Percentiles rank a stretch among this genome's conserved stretches.
These are phyloP conservation scores for Polydrusus pterygomalis DNA, from an alignment of 2,888 invertebrate species.

Conservation along the genomic window DNA sequence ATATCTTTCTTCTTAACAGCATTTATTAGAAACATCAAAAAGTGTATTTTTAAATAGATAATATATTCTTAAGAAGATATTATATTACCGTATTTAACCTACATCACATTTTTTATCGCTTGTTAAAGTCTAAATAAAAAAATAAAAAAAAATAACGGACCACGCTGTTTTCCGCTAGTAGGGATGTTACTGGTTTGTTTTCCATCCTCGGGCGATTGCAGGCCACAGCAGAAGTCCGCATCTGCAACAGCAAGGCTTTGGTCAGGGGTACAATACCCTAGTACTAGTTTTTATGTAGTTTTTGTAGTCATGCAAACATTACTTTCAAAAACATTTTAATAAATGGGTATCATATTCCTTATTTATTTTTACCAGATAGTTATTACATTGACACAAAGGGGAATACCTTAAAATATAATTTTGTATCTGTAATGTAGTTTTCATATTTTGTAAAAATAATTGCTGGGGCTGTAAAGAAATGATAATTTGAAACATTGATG, in stretches of 20 bases:
- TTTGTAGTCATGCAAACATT: not conserved
- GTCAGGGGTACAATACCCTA: slow-evolving; percentile 27
- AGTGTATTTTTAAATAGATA: too few species aligned
- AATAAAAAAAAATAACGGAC: slow-evolving; percentile 72
- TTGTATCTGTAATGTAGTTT: too few species aligned
- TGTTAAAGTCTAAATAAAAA: slow-evolving; percentile 23
- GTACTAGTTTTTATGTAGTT: not conserved
- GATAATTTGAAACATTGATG: too few species aligned
- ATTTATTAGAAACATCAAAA: too few species aligned
- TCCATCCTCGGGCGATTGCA: slow-evolving; percentile 86
- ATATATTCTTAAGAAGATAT: too few species aligned
- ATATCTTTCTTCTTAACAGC: too few species aligned
- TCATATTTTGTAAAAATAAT: too few species aligned
- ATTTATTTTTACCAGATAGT: too few species aligned
- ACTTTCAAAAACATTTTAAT: not conserved
- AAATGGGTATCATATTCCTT: too few species aligned
- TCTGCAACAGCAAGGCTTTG: slow-evolving; percentile 80
- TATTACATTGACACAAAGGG: too few species aligned
- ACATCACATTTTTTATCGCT: slow-evolving; percentile 8
- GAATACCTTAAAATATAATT: too few species aligned
- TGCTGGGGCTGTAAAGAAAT: too few species aligned
- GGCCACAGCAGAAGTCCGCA: slow-evolving; percentile 92
- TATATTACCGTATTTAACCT: not conserved
- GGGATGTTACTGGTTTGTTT: slow-evolving; percentile 76
- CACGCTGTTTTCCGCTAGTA: slow-evolving; percentile 76